Base-by-base conservation (phyloP, 2,113 vertebrate genomes). In the Coptodon rendalli region DNA sequence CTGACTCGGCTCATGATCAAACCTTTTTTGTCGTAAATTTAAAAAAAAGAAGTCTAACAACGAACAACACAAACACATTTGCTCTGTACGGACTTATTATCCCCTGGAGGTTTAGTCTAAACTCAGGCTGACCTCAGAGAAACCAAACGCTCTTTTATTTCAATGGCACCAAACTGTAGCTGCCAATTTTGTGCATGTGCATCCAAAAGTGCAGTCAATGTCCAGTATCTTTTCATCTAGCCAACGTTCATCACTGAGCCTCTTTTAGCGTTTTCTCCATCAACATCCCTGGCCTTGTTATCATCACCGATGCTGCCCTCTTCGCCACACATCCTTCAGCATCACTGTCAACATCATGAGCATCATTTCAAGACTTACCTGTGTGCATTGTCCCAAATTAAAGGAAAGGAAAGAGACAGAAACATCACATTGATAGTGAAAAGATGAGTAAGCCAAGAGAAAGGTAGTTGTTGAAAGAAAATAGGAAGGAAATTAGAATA, bases 331-430 rank as follows among this genome's bases (percentile, higher is more conserved):
- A 73, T 40, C n/a, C 84, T 36, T 50, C 63, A 66, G 27, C 79
- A 81, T 19, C 24, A 43, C 10, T 78, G 31, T 10, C 29, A 78
- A 50, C 71, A 78, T 36, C 48, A 40, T 34, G 24, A 34, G 31
- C 63, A 57, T 57, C 16, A 59, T 19, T 6, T 45, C 61, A 19
- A 13, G 24, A 95, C 94, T 91, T 93, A 94, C 93, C 91, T 94
- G 87, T 24, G 85, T 52, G 29, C 54, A 84, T 22, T 12, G 63
- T 83, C 79, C 81, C 81, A 57, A 19, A 91, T 78, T 73, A 87
- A 80, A 83, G 54, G 86, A 87, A 34, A 85, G 45, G 66, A 83
- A 53, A 81, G 86, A 91, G 88, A 92, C 86, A 92, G 86, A 85
- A 45, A 56, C 7, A 45, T 89, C 81, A 82, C 61, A 89, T 57